phyloP scores from a whole-genome alignment of 2,797 vertebrate species.

The Phyllotis vaccarum region DNA sequence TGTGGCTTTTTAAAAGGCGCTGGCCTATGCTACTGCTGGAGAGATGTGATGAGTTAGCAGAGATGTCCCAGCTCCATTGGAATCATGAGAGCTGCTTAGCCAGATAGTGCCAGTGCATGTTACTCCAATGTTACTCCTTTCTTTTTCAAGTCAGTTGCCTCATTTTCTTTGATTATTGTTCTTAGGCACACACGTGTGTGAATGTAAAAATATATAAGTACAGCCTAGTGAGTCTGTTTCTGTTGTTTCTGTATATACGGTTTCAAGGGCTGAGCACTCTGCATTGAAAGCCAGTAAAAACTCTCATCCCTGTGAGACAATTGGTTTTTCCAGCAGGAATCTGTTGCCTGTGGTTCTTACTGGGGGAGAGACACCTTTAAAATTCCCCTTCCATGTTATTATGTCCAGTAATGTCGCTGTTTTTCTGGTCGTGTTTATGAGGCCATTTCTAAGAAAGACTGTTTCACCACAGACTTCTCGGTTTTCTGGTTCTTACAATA shows the following conservation, averaged over 20 bases:
- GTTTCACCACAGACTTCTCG: background rate
- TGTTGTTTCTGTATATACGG: background rate
- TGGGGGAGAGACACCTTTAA: no score
- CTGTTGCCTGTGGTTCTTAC: background rate
- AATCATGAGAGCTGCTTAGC: slow-evolving; percentile 9
- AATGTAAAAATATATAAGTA: background rate
- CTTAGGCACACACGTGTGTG: background rate
- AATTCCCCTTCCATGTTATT: background rate
- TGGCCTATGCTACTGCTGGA: background rate
- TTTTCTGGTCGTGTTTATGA: background rate
- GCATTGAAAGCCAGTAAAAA: background rate
- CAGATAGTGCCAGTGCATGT: background rate
- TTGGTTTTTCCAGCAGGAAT: background rate
- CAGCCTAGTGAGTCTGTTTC: background rate
- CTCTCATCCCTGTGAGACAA: background rate
- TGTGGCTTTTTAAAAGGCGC: slow-evolving; percentile 25
- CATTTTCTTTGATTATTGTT: background rate
- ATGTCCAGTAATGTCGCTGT: background rate
- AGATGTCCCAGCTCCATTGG: background rate
- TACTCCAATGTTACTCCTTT: no score
- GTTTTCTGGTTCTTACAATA: background rate
- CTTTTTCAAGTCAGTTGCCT: background rate
- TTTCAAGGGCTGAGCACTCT: background rate
- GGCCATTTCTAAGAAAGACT: background rate
- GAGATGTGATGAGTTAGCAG: slow-evolving; percentile 23